Conservation (phyloP, 2,888 invertebrate species). For the Cistogaster globosa region DNA sequence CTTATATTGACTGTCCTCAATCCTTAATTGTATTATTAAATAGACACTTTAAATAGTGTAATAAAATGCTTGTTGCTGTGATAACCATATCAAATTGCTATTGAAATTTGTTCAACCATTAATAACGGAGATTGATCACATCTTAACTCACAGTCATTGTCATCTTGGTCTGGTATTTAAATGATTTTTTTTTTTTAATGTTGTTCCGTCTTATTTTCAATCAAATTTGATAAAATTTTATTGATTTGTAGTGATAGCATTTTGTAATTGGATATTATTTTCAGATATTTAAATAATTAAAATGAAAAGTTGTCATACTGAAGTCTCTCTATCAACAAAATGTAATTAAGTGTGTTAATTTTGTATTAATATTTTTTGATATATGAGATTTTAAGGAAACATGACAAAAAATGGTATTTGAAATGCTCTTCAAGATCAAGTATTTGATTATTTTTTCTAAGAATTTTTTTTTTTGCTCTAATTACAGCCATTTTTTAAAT, state of each 20-base stretch:
- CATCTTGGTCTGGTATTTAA: not conserved
- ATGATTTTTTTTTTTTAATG: not conserved
- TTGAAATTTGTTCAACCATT: conserved; percentile 32
- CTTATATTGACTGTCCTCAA: no score
- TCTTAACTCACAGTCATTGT: not conserved
- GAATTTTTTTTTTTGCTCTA: not conserved
- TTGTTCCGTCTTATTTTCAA: conserved; percentile 1
- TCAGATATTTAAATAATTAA: conserved; percentile 1
- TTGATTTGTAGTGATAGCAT: not conserved
- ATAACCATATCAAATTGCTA: conserved; percentile 39
- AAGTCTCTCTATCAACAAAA: conserved; percentile 12
- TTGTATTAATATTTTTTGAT: not conserved
- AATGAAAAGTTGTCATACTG: conserved; percentile 33
- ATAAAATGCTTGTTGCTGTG: not conserved
- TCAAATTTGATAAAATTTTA: not conserved
- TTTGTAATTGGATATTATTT: conserved; percentile 38
- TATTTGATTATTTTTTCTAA: not conserved
- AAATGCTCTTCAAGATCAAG: conserved; percentile 18
- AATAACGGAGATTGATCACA: conserved; percentile 50
- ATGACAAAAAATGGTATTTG: conserved; percentile 57
- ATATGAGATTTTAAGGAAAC: not conserved
- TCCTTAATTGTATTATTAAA: no score
- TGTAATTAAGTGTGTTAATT: no score
- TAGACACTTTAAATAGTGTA: no score
- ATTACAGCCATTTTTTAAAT: not conserved